Base-by-base conservation (phyloP, 2,888 invertebrate species). In the Rambutsinella grinnellia region DNA sequence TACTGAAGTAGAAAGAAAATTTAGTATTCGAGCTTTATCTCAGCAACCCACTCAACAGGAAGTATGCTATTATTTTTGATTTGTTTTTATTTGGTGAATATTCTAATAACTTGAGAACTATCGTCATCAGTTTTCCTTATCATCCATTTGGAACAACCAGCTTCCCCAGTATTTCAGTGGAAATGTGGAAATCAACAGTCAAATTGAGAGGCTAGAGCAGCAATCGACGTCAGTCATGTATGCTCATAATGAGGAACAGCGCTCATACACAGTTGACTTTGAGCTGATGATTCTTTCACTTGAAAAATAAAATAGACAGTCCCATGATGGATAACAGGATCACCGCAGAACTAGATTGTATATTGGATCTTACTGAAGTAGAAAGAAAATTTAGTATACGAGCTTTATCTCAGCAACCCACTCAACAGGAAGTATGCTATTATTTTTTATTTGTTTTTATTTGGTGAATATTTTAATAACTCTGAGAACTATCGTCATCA, bases 181-280 rank as follows among this genome's bases (percentile, higher is more conserved):
- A 5, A 85, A 83, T 1, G 67, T 87, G 0, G 84, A 80, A 1
- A 47, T 88, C 2, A 84, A 84, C 27, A 87, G 87, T 2, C 87
- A 87, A 82, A 83, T 88, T n/a, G 85, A 85, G 46, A 82, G 85
- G 51, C 68, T 88, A 44, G 85, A 85, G 58, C 84, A 84, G 44
- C 81, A 81, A 57, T 65, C 72, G 15, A 76, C 58, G 5, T 75
- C 72, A 36, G 28, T 81, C 13, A 79, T 78, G 75, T 83, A 82
- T 60, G 84, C 84, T 44, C 68, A 81, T 56, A 84, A 82, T 78
- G 78, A 77, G 60, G 69, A 56, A 0, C 77, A 82, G 8, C 53
- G 67, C 19, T 74, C 74, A n/a, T 80, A 79, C 69, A 75, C 83
- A 0, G 67, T 76, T 19, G 76, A 79, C 58, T 3, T 82, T 28